Evolutionary conservation across 2,888 invertebrate genomes (phyloP), one percentile per base, ranked within the genome.

Genomic region (Amphipyra berbera): DNA sequence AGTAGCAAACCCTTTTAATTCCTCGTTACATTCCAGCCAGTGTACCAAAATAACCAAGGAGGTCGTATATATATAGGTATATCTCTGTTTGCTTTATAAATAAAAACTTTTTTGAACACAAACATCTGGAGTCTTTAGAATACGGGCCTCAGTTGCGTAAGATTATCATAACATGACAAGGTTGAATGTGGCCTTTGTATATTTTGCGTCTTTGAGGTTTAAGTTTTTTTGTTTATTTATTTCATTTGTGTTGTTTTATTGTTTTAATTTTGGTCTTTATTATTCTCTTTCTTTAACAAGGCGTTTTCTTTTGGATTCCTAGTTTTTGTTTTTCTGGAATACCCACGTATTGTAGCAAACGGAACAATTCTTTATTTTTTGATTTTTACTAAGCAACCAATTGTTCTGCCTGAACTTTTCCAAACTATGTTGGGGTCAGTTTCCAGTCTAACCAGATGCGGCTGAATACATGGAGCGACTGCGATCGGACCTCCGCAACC

Each of bases 101-200:
- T 70, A 63, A 61, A 68, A 77, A 61, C 61, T 75, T 78, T 62
- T 61, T 67, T 40, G 44, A 54, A 61, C 52, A 40, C 46, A 68
- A 72, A 61, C 63, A 54, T 42, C 57, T 71, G 70, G 38, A 44
- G 21, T 21, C 21, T 21, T 21, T 52, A 56, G 57, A 58, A 75
- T 75, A 54, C 63, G 76, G 63, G 79, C 46, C 76, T 4, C 76
- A 76, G 76, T 68, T 76, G 79, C 40, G 79, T 64, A 53, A 76
- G 60, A 79, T 79, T 68, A 76, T 61, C 59, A 64, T 76, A 79
- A 76, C 76, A 71, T 54, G 76, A 79, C 66, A 68, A 66, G 73
- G 47, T 60, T 56, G 65, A 68, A 66, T 59, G 50, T 71, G 44
- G 44, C 55, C 50, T 79, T 79, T 72, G 57, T 68, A 64, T 61